Base-by-base conservation (phyloP, 2,113 vertebrate species). In the Castor canadensis region DNA sequence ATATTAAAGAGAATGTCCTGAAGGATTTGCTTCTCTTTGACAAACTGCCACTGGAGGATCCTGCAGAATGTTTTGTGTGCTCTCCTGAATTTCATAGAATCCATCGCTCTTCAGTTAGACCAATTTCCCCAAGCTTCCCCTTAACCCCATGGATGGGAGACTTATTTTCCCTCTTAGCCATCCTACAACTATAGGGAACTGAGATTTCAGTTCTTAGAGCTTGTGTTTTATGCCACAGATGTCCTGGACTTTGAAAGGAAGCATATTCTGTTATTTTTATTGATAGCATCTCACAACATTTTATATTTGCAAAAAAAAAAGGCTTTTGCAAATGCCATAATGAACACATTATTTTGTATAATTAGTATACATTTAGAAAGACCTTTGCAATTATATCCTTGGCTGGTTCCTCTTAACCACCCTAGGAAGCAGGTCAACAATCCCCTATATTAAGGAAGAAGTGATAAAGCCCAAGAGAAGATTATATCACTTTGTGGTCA, bases 1-100 rank as follows among this genome's bases (percentile, higher is more conserved):
- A 97, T 97, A 98, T 98, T 96, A 98, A 97, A 96, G 96, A 97
- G 93, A 97, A 93, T 73, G 94, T 96, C 97, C 97, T 97, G 71
- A 89, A 97, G 96, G 97, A 96, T 96, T 96, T 96, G 79, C 89
- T 97, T 96, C 91, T 92, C 88, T 97, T 92, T 89, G 94, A 95
- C 96, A 96, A 96, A 95, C 91, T 47, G 83, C 94, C 93, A 71
- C 93, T 64, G 84, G 95, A 94, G 95, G 79, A 71, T 95, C 75
- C 32, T 47, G 26, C 79, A 60, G 38, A 32, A 49, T 28, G 88
- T 79, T 87, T 93, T 75, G 91, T 24, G n/a, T 54, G 60, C 75
- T 97, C 87, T 77, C 83, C 79, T 81, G 87, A 88, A 93, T 94
- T 67, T 92, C 87, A 0, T 0, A 93, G 94, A 95, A 84, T 91